Conservation (phyloP, 2,888 invertebrate genomes). For the Zygaena filipendulae region DNA sequence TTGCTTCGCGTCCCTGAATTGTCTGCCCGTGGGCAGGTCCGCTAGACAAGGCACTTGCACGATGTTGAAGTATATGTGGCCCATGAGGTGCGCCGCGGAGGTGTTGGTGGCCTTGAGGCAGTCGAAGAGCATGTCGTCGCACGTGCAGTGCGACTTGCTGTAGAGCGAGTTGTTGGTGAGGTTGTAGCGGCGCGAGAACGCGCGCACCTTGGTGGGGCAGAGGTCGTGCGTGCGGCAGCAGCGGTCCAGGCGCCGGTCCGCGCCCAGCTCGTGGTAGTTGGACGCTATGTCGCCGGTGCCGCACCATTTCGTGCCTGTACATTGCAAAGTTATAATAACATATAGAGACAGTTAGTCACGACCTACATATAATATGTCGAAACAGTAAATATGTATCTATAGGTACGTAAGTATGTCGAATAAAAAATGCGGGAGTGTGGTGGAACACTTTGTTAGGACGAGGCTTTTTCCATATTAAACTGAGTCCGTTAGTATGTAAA, state of each 20-base stretch:
- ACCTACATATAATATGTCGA: too few relatives aligned
- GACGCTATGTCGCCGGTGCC: conserved; percentile 90
- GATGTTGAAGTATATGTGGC: conserved; percentile 87
- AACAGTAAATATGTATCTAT: too few relatives aligned
- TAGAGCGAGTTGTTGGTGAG: conserved; percentile 86
- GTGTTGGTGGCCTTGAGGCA: conserved; percentile 82
- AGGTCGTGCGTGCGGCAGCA: conserved; percentile 93
- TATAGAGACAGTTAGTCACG: too few relatives aligned
- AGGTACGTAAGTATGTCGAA: too few relatives aligned
- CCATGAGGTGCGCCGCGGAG: conserved; percentile 80
- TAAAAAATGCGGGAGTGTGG: too few relatives aligned
- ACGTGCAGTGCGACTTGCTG: conserved; percentile 90
- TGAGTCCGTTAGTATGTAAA: too few relatives aligned
- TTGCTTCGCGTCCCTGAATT: conserved; percentile 60
- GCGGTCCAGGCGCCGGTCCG: conserved; percentile 75
- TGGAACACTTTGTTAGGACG: too few relatives aligned
- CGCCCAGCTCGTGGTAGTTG: conserved; percentile 86
- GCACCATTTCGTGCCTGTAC: conserved; percentile 90
- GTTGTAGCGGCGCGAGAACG: conserved; percentile 79
- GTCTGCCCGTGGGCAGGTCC: conserved; percentile 50
- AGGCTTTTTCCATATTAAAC: too few relatives aligned
- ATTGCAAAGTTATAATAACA: too few relatives aligned
- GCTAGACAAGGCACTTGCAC: conserved; percentile 80
- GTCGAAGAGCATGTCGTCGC: conserved; percentile 84
- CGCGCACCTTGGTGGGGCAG: conserved; percentile 83